Percentiles rank a stretch among this genome's conserved stretches.
Evolutionary conservation across 2,888 invertebrate species (phyloP).

Genomic region (Drosophila ezoana): DNA sequence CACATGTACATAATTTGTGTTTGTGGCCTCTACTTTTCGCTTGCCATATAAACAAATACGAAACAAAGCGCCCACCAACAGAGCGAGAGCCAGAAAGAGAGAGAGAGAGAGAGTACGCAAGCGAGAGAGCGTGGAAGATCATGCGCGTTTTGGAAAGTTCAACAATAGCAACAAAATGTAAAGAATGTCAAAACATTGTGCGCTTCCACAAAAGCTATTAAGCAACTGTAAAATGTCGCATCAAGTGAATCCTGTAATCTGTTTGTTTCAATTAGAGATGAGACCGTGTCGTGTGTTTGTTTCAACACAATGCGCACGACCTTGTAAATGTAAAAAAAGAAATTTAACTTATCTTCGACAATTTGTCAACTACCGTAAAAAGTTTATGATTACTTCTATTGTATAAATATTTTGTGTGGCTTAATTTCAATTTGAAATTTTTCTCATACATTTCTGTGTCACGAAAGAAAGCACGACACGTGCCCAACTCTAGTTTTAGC

Average conservation of each 20-base stretch:
- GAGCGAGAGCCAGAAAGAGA: constrained; percentile 7
- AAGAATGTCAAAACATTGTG: constrained; percentile 39
- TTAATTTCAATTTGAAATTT: too few relatives aligned
- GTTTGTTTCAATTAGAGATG: constrained; percentile 2
- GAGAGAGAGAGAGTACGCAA: constrained; percentile 3
- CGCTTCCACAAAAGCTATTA: constrained; percentile 13
- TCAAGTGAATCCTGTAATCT: constrained; percentile 11
- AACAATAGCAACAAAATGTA: constrained; percentile 47
- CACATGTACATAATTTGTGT: constrained; percentile 17
- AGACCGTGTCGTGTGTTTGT: not conserved
- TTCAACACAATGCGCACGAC: not conserved
- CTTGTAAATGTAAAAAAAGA: not conserved
- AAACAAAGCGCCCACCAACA: constrained; percentile 53
- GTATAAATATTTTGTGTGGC: too few relatives aligned
- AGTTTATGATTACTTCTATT: too few relatives aligned
- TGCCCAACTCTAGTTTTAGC: constrained; percentile 5
- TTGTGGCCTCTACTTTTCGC: constrained; percentile 30
- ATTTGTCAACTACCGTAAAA: too few relatives aligned
- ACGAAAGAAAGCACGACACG: not conserved
- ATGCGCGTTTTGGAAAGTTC: constrained; percentile 59
- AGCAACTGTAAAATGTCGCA: constrained; percentile 18
- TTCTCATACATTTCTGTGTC: not conserved
- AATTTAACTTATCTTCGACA: not conserved
- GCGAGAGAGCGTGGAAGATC: constrained; percentile 27
- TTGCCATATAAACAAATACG: constrained; percentile 66